Evolutionary conservation across 64 coral and sea anemone species (phyloP).

Genomic region (Cladopsammia gracilis): DNA sequence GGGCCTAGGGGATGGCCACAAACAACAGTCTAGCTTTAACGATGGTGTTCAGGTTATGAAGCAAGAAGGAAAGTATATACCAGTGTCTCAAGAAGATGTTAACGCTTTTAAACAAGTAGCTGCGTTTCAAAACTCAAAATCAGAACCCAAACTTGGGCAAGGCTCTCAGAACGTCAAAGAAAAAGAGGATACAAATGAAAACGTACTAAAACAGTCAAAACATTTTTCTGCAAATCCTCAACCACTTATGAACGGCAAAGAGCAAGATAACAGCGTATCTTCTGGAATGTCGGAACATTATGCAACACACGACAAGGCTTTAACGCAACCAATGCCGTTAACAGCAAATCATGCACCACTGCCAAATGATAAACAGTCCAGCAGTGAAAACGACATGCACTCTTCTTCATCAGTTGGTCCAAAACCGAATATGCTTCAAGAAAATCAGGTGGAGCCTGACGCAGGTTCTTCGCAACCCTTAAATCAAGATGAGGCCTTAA

Average conservation of each 20-base stretch:
- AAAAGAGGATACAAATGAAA: not conserved
- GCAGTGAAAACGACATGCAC: not conserved
- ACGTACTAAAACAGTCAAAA: not conserved
- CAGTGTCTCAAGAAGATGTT: not conserved
- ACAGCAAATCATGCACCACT: not conserved
- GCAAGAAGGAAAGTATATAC: slow-evolving; percentile 1
- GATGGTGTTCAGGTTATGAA: not conserved
- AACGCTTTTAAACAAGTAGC: not conserved
- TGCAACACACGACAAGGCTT: not conserved
- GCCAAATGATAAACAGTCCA: not conserved
- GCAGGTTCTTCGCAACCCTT: not conserved
- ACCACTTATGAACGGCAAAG: not conserved
- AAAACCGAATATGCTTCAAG: not conserved
- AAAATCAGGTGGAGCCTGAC: not conserved
- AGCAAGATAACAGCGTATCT: not conserved
- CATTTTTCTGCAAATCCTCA: not conserved
- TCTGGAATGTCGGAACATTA: not conserved
- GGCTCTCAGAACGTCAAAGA: not conserved
- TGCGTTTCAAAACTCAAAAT: slow-evolving; percentile 19
- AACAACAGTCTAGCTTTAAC: not conserved
- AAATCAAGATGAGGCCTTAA: not conserved
- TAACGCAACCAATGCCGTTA: not conserved
- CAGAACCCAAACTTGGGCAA: not conserved
- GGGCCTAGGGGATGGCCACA: not conserved
- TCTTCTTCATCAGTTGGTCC: not conserved